Conservation (phyloP, 2,797 vertebrate species). For the Anableps anableps region DNA sequence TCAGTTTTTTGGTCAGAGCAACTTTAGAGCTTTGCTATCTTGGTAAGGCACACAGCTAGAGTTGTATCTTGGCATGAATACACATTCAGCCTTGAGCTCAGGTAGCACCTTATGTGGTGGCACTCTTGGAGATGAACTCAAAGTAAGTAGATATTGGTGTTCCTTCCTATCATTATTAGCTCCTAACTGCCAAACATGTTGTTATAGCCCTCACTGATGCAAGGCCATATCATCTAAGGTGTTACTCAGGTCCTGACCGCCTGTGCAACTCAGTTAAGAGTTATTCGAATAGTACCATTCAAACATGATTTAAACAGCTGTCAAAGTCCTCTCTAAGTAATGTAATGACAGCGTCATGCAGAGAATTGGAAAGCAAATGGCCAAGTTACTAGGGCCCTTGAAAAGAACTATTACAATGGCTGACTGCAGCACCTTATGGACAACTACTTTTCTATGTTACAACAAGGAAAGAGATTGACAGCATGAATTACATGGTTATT, state of each 20-base stretch:
- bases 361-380: conserved; percentile 62
- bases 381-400: conserved; percentile 41
- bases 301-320: conserved; percentile 68
- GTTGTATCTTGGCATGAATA: conserved; percentile 84
- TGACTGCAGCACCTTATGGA: conserved; percentile 53
- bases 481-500: conserved; percentile 74
- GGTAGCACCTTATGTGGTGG: conserved; percentile 81
- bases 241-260: conserved; percentile 61
- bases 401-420: conserved; percentile 59
- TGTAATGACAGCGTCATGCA: conserved; percentile 70
- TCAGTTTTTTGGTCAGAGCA: conserved; percentile 72
- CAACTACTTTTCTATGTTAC: conserved; percentile 65
- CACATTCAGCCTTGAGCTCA: conserved; percentile 87
- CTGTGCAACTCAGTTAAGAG: conserved; percentile 71
- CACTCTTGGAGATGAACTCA: conserved; percentile 79
- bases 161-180: conserved; percentile 83
- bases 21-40: conserved; percentile 77
- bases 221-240: conserved; percentile 50
- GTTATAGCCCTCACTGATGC: conserved; percentile 53
- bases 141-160: conserved; percentile 79
- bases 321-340: conserved; percentile 69
- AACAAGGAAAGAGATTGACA: conserved; percentile 72
- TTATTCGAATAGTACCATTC: conserved; percentile 58
- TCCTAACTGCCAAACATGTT: conserved; percentile 69
- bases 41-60: conserved; percentile 86